phyloP scores from a whole-genome alignment of 2,797 vertebrate genomes.

The Malacoctenus gilli region DNA sequence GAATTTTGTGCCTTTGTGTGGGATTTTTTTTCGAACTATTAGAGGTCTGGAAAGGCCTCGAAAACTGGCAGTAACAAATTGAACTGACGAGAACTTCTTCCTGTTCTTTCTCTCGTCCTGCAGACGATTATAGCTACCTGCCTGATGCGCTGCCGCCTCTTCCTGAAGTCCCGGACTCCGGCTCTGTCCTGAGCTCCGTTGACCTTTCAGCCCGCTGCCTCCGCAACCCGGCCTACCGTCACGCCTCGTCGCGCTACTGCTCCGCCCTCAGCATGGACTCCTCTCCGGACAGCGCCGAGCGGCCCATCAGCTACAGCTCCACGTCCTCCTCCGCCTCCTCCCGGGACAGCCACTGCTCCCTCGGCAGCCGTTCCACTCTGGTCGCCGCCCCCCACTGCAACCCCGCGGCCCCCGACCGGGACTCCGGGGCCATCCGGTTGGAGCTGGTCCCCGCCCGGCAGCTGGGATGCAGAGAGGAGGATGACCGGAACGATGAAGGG shows the following conservation, averaged over 20 bases:
- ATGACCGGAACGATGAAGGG: constrained; percentile 59
- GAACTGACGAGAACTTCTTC: not conserved
- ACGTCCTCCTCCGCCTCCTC: constrained; percentile 97
- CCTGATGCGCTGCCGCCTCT: constrained; percentile 85
- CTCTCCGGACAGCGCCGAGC: constrained; percentile 86
- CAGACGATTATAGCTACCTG: constrained; percentile 87
- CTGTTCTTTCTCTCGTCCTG: constrained; percentile 5
- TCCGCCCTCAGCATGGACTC: constrained; percentile 90
- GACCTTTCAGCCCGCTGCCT: constrained; percentile 76
- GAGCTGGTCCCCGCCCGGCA: constrained; percentile 89
- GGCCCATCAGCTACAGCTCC: constrained; percentile 95
- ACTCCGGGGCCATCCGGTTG: constrained; percentile 90
- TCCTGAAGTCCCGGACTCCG: constrained; percentile 79
- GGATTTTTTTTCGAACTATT: too few relatives aligned
- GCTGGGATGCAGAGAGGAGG: constrained; percentile 72
- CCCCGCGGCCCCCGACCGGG: constrained; percentile 83
- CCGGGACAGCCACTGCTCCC: constrained; percentile 94
- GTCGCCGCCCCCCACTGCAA: constrained; percentile 82
- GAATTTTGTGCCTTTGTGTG: too few relatives aligned
- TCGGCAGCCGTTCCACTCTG: constrained; percentile 90
- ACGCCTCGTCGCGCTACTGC: constrained; percentile 74
- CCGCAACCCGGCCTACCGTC: constrained; percentile 72
- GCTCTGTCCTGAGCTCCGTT: constrained; percentile 77
- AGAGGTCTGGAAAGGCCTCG: too few relatives aligned
- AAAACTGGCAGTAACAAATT: not conserved